Percentiles rank a stretch among this genome's conserved stretches.
Evolutionary conservation across 1,140 invertebrate genomes (phyloP).

Genomic region (Drosophila leontia): DNA sequence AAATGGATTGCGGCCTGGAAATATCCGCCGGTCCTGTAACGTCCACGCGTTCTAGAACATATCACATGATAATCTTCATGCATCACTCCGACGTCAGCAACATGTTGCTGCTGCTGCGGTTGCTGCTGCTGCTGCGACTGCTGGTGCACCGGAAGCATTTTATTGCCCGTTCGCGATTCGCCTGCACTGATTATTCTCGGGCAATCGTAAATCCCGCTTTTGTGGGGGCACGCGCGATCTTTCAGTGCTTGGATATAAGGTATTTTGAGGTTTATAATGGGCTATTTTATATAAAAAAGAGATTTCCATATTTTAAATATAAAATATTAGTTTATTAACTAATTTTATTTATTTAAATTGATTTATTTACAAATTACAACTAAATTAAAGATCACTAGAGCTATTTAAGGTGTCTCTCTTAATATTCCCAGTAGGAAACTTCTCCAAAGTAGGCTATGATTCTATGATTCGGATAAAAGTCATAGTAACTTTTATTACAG

Average conservation of each 20-base stretch:
- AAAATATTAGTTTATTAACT: background rate
- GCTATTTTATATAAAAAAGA: background rate
- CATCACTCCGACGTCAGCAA: conserved; percentile 77
- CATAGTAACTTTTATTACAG: background rate
- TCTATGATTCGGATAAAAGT: background rate
- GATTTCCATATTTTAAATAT: background rate
- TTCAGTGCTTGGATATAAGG: background rate
- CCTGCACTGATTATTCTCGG: conserved; percentile 74
- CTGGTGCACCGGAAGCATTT: conserved; percentile 75
- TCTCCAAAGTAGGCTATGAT: background rate
- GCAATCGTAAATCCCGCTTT: conserved; percentile 74
- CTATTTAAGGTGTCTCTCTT: background rate
- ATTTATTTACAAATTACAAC: background rate
- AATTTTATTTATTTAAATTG: background rate
- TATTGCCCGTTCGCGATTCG: conserved; percentile 76
- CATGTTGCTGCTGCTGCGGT: conserved; percentile 26
- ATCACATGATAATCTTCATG: conserved; percentile 83
- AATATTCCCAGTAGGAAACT: background rate
- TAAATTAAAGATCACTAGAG: background rate
- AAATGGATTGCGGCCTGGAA: conserved; percentile 58
- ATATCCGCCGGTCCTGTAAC: conserved; percentile 44
- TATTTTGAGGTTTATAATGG: background rate
- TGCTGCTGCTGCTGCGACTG: conserved; percentile 8
- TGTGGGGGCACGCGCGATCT: conserved; percentile 74
- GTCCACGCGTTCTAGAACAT: conserved; percentile 73